Evolutionary conservation across 2,113 vertebrate species (phyloP), one percentile per base, ranked within the genome.

Genomic region (Sinocyclocheilus rhinocerous): DNA sequence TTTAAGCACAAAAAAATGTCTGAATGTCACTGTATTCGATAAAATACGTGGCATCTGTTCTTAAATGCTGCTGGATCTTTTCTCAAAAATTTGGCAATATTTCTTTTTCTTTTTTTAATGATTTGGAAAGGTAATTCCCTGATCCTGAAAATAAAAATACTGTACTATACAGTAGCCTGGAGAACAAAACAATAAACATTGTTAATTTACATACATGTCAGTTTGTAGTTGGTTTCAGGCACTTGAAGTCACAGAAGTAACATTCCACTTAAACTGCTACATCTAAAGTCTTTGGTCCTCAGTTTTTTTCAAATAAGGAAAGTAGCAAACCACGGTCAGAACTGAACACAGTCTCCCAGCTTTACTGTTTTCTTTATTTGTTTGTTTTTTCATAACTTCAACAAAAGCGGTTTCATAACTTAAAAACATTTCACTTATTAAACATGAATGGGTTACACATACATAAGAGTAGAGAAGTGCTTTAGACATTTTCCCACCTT

Each of bases 171-270:
- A 93, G 80, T 87, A 91, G 90, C 90, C 89, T 81, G 90, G 84
- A 92, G 90, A 76, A 84, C 89, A 88, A 91, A 87, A 61, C 84
- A 89, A 81, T 52, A 83, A 81, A 24, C 85, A 76, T 85, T 91
- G 76, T 76, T 76, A 24, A 73, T 81, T 90, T 91, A 92, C 85
- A 92, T 81, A 90, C 85, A 50, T 76, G 91, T 88, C 39, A 88
- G 87, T 86, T 88, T 92, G 67, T 91, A 76, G 73, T 89, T 86
- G 81, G 84, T 92, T 91, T 93, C 81, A 94, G 93, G 93, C 92
- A 94, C 93, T 95, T 94, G 78, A 85, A 91, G 90, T 91, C 89
- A 91, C 86, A 89, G 91, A 84, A 88, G 91, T 91, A 87, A 90
- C 90, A 89, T 84, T 91, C 89, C 86, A 76, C 84, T 85, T 90